These are phyloP conservation scores for Thereva unica DNA, from an alignment of 2,888 invertebrate species.

Conservation along the genomic window DNA sequence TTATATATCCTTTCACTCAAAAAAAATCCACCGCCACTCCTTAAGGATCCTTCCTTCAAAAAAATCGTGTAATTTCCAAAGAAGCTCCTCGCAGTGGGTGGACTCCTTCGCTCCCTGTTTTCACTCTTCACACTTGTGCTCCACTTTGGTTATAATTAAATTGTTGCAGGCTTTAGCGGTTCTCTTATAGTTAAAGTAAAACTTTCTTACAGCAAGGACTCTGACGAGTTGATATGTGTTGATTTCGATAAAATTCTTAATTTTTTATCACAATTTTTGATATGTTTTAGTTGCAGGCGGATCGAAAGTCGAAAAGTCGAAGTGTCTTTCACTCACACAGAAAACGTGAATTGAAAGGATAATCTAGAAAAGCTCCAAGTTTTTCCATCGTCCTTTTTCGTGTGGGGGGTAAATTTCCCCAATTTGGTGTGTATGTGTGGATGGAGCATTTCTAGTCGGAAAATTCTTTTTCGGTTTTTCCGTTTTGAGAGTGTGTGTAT, in stretches of 20 bases:
- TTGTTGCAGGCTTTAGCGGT: neutral
- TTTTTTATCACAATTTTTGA: slow-evolving; percentile 36
- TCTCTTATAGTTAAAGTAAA: neutral
- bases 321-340: slow-evolving; percentile 35
- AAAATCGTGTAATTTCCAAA: too few relatives aligned
- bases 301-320: slow-evolving; percentile 38
- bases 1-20: too few relatives aligned
- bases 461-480: too few relatives aligned
- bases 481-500: too few relatives aligned
- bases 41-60: too few relatives aligned
- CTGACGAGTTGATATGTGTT: slow-evolving; percentile 28
- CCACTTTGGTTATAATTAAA: too few relatives aligned
- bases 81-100: too few relatives aligned
- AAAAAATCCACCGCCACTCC: too few relatives aligned
- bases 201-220: neutral
- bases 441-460: slow-evolving; percentile 1
- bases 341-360: slow-evolving; percentile 20
- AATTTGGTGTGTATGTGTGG: neutral
- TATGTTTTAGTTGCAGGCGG: slow-evolving; percentile 41
- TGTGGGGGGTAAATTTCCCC: neutral
- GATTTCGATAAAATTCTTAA: slow-evolving; percentile 14
- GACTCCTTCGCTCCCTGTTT: too few relatives aligned
- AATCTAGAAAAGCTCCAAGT: neutral
- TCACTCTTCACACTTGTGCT: too few relatives aligned
- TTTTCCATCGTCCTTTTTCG: slow-evolving; percentile 5